A percentile compares a stretch with the other conserved stretches of the same genome.
These are phyloP conservation scores for Drosophila cardini DNA, from an alignment of 1,140 invertebrate genomes.

Conservation along the genomic window DNA sequence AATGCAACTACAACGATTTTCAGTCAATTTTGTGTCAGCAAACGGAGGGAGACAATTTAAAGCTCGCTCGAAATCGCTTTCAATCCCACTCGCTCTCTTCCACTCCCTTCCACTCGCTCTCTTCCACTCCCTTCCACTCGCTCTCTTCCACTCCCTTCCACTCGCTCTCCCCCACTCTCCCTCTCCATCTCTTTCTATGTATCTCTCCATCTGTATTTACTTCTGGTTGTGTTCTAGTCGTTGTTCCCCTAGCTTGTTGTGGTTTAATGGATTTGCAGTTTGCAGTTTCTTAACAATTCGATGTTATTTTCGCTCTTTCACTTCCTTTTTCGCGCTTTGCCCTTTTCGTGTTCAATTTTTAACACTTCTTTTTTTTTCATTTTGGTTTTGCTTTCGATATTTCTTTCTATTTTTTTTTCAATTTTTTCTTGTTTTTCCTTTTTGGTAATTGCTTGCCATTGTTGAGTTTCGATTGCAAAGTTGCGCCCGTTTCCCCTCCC, in stretches of 20 bases:
- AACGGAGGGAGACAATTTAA: constrained; percentile 22
- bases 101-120: not conserved
- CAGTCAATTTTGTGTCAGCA: constrained; percentile 66
- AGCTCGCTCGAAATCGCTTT: constrained; percentile 1
- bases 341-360: constrained; percentile 70
- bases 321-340: constrained; percentile 74
- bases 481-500: constrained; percentile 32
- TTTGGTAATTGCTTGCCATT: constrained; percentile 77
- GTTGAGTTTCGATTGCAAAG: constrained; percentile 66
- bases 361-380: constrained; percentile 31
- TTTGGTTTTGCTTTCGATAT: constrained; percentile 7
- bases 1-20: constrained; percentile 56
- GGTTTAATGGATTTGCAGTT: constrained; percentile 82
- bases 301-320: constrained; percentile 79
- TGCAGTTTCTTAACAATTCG: constrained; percentile 79
- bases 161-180: not conserved
- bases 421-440: constrained; percentile 39
- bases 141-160: not conserved
- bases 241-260: constrained; percentile 63
- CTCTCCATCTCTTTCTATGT: not conserved
- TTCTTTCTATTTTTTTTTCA: constrained; percentile 3
- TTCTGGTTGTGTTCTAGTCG: constrained; percentile 11
- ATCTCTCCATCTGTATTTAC: not conserved
- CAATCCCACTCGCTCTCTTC: not conserved
- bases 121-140: not conserved